A percentile compares a stretch with the other conserved stretches of the same genome.
Evolutionary conservation across 2,113 vertebrate species (phyloP).

Genomic region (Meles meles): DNA sequence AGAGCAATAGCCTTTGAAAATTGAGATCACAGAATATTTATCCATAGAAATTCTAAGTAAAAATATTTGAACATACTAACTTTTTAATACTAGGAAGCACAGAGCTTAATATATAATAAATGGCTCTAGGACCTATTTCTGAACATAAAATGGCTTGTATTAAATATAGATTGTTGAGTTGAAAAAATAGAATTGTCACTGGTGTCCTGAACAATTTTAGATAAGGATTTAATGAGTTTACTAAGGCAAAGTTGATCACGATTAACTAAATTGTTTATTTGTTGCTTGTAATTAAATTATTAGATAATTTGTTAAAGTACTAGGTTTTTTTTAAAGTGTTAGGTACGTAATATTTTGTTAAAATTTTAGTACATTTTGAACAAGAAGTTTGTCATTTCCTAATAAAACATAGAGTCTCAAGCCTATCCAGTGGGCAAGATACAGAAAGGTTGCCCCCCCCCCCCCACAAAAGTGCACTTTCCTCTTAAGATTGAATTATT

Average conservation of each 20-base stretch:
- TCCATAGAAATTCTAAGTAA: neutral
- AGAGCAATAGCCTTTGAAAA: neutral
- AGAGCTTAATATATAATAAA: neutral
- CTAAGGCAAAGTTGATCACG: neutral
- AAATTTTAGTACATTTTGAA: neutral
- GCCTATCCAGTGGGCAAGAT: neutral
- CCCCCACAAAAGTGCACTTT: neutral
- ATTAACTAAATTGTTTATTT: neutral
- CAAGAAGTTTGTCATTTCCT: neutral
- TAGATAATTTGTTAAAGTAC: neutral
- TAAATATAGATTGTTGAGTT: neutral
- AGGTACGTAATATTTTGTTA: neutral
- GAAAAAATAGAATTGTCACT: neutral
- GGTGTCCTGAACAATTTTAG: neutral
- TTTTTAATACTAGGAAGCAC: neutral
- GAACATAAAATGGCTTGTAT: neutral
- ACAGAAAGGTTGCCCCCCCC: neutral
- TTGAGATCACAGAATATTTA: neutral
- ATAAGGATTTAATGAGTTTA: neutral
- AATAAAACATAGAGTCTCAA: neutral
- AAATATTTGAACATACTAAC: neutral
- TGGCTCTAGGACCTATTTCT: neutral
- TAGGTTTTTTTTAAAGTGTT: neutral
- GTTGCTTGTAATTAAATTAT: neutral
- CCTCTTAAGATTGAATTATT: neutral